These are phyloP conservation scores for Plecturocebus donacophilus DNA, from an alignment of 2,113 vertebrate species.

Conservation along the genomic window DNA sequence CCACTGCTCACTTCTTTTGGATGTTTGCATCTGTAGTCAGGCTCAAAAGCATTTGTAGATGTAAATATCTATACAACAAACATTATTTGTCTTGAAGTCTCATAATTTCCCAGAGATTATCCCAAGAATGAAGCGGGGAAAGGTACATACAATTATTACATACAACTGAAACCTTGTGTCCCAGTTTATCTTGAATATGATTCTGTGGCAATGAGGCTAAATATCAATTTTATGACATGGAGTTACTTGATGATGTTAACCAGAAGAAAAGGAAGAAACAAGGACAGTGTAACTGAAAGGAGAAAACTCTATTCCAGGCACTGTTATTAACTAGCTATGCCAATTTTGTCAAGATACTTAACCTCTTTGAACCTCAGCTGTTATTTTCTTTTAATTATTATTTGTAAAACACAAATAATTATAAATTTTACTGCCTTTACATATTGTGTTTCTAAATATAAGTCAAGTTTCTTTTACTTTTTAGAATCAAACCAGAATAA, in stretches of 20 bases:
- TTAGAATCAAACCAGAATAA: neutral
- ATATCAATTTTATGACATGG: fast-evolving
- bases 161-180: neutral
- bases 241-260: neutral
- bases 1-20: constrained; percentile 26
- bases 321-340: neutral
- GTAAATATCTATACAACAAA: constrained; percentile 54
- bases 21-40: constrained; percentile 48
- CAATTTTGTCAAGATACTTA: neutral
- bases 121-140: neutral
- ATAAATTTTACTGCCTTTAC: neutral
- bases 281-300: neutral
- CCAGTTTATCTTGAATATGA: neutral
- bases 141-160: neutral
- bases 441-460: neutral
- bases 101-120: constrained; percentile 20
- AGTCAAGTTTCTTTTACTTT: neutral
- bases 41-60: constrained; percentile 37
- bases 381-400: neutral
- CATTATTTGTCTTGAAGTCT: neutral
- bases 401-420: constrained; percentile 7
- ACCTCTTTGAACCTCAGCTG: neutral
- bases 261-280: neutral
- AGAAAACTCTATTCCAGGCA: neutral
- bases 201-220: neutral